Conservation (phyloP, 2,113 vertebrate species). For the Martes martes region DNA sequence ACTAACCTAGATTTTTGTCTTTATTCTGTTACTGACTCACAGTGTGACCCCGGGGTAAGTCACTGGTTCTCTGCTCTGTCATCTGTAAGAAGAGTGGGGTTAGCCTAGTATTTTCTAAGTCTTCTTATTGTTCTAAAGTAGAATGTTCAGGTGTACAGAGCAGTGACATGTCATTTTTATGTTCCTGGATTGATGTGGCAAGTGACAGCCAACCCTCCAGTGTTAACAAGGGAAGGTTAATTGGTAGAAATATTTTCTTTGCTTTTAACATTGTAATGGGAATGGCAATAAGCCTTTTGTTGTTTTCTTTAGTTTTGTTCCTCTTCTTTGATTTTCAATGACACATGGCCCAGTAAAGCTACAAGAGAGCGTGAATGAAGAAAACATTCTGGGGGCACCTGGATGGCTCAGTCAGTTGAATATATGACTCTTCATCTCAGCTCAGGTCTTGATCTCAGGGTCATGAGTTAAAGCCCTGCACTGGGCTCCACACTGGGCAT, state of each 20-base stretch:
- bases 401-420: not conserved
- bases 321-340: slow-evolving; percentile 32
- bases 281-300: not conserved
- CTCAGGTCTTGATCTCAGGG: not conserved
- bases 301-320: not conserved
- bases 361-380: not conserved
- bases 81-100: not conserved
- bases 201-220: not conserved
- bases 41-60: not conserved
- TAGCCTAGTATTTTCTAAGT: not conserved
- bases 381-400: not conserved
- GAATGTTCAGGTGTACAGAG: not conserved
- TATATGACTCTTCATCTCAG: not conserved
- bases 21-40: not conserved
- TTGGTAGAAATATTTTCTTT: not conserved
- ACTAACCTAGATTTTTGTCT: not conserved
- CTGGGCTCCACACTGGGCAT: not conserved
- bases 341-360: not conserved
- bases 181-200: not conserved
- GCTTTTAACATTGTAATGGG: not conserved
- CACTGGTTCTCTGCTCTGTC: not conserved
- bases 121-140: not conserved
- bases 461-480: not conserved
- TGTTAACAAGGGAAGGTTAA: not conserved
- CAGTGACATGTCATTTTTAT: not conserved